Conservation (phyloP, 64 coral and sea anemone species). For the Orbicella faveolata region DNA sequence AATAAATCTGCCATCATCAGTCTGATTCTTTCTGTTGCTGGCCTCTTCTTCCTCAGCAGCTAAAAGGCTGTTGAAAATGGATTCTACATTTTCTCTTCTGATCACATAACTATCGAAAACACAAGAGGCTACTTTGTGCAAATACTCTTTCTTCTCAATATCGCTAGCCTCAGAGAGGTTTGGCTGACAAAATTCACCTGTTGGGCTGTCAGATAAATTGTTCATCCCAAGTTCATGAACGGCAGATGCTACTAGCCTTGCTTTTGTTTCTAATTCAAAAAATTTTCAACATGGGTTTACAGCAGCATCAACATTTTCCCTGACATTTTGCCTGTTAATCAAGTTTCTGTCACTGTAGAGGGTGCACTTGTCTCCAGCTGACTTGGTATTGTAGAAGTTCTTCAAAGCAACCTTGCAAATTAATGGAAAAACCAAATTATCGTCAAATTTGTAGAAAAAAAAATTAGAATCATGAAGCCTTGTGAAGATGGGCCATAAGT, state of each 20-base stretch:
- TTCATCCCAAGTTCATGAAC: slow-evolving; percentile 57
- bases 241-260: slow-evolving; percentile 64
- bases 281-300: slow-evolving; percentile 47
- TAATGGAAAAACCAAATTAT: neutral
- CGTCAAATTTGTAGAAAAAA: no score
- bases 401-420: slow-evolving; percentile 43
- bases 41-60: slow-evolving; percentile 24
- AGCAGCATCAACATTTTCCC: slow-evolving; percentile 34
- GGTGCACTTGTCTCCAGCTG: slow-evolving; percentile 67
- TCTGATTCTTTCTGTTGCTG: slow-evolving; percentile 9
- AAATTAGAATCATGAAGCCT: no score
- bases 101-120: slow-evolving; percentile 43
- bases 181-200: slow-evolving; percentile 1
- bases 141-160: slow-evolving; percentile 21
- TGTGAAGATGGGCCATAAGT: no score
- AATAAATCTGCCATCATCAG: slow-evolving; percentile 58
- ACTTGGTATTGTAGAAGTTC: slow-evolving; percentile 45
- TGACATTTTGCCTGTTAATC: slow-evolving; percentile 69
- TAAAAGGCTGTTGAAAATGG: slow-evolving; percentile 43
- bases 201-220: slow-evolving; percentile 10
- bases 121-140: slow-evolving; percentile 37
- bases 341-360: slow-evolving; percentile 64
- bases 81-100: slow-evolving; percentile 32
- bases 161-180: neutral
- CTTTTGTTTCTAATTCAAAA: slow-evolving; percentile 55